A percentile compares a stretch with the other conserved stretches of the same genome.
Conservation (phyloP, 2,797 vertebrate species). For the Serranus cabrilla region DNA sequence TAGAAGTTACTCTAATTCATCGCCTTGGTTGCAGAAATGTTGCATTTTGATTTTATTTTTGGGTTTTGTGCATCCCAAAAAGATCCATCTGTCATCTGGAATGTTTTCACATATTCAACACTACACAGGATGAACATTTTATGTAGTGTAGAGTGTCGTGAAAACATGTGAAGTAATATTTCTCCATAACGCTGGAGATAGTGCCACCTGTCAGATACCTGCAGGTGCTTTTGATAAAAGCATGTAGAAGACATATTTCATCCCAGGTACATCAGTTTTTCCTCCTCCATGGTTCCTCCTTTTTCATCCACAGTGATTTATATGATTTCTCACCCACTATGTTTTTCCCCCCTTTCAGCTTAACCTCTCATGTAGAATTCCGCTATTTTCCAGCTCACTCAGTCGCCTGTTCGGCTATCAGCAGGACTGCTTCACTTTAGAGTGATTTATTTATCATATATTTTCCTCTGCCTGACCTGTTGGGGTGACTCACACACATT, state of each 20-base stretch:
- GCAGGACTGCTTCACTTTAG: constrained; percentile 16
- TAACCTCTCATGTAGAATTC: constrained; percentile 32
- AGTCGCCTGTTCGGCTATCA: constrained; percentile 18
- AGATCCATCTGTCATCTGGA: neutral
- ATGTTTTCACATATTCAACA: neutral
- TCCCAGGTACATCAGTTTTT: constrained; percentile 43
- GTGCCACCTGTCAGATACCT: constrained; percentile 49
- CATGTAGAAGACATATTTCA: constrained; percentile 41
- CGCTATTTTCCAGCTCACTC: constrained; percentile 38
- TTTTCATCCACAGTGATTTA: constrained; percentile 46
- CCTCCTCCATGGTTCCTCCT: constrained; percentile 32
- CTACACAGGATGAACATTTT: neutral
- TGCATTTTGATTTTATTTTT: neutral
- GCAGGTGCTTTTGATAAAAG: constrained; percentile 46
- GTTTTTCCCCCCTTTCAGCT: neutral
- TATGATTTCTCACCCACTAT: constrained; percentile 48
- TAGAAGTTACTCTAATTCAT: neutral
- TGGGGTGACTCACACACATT: neutral
- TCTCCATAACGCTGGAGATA: constrained; percentile 22
- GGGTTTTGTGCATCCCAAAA: neutral
- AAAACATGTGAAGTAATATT: constrained; percentile 26
- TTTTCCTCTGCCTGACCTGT: constrained; percentile 34
- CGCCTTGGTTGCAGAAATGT: neutral
- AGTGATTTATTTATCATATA: constrained; percentile 55
- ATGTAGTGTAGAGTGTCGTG: neutral